Conservation (phyloP, 2,888 invertebrate species). For the Operophtera brumata region DNA sequence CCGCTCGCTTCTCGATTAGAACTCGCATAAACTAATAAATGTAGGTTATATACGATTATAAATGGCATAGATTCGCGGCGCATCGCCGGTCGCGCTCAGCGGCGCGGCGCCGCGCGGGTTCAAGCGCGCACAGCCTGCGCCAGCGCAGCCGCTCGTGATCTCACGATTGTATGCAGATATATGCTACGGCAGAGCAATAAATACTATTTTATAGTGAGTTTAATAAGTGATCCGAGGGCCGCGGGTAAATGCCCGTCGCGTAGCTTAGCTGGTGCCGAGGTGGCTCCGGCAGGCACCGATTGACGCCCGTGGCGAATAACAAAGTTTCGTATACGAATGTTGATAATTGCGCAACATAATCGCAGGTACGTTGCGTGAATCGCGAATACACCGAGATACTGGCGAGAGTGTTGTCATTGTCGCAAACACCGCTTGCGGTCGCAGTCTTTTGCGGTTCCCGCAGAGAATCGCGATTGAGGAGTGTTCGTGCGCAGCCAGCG, state of each 20-base stretch:
- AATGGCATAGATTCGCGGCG: conserved; percentile 8
- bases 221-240: conserved; percentile 6
- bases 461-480: conserved; percentile 34
- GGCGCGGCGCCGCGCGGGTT: not conserved
- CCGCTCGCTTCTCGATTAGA: conserved; percentile 17
- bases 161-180: conserved; percentile 48
- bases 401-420: conserved; percentile 25
- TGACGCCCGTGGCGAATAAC: conserved; percentile 51
- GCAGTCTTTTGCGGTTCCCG: conserved; percentile 26
- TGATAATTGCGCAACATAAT: conserved; percentile 62
- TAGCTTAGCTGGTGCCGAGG: conserved; percentile 41
- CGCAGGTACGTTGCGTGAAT: conserved; percentile 54
- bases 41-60: conserved; percentile 21
- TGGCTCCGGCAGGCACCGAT: conserved; percentile 7
- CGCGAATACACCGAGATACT: conserved; percentile 42
- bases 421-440: conserved; percentile 38
- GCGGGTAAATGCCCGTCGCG: conserved; percentile 20
- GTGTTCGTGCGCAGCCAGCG: conserved; percentile 15
- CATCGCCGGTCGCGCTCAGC: conserved; percentile 5
- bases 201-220: conserved; percentile 27
- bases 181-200: conserved; percentile 19
- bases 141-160: conserved; percentile 22
- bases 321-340: conserved; percentile 43
- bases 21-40: conserved; percentile 14
- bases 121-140: not conserved